A percentile compares a stretch with the other conserved stretches of the same genome.
These are phyloP conservation scores for Orius insidiosus DNA, from an alignment of 1,140 invertebrate genomes.

Conservation along the genomic window DNA sequence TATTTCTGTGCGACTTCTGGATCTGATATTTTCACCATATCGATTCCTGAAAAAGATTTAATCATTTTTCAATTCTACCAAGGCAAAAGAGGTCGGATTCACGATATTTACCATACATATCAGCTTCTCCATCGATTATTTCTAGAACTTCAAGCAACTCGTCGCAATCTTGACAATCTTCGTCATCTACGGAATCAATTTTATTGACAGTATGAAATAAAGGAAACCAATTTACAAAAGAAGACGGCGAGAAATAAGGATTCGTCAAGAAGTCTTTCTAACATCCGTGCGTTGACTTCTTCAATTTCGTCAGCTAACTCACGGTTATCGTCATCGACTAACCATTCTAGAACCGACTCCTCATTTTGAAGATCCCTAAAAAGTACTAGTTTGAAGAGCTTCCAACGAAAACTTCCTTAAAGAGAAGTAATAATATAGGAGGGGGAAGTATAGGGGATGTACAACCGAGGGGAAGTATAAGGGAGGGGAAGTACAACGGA, in stretches of 20 bases:
- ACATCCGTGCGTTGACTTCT: conserved; percentile 77
- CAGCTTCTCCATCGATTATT: conserved; percentile 85
- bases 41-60: too few species aligned
- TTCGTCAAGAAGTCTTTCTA: conserved; percentile 69
- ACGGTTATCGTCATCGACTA: conserved; percentile 84
- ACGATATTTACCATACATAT: conserved; percentile 52
- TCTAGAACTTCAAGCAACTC: conserved; percentile 75
- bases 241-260: conserved; percentile 80
- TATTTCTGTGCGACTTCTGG: conserved; percentile 63
- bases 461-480: too few species aligned
- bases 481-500: too few species aligned
- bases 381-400: too few species aligned
- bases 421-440: too few species aligned
- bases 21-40: conserved; percentile 87
- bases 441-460: too few species aligned
- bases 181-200: conserved; percentile 47
- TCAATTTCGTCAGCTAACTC: conserved; percentile 89
- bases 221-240: conserved; percentile 57
- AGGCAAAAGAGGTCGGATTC: not conserved
- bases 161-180: conserved; percentile 77
- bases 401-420: too few species aligned
- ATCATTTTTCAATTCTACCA: too few species aligned
- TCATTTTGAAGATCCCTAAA: conserved; percentile 80
- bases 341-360: conserved; percentile 78
- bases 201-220: not conserved